These are phyloP conservation scores for Agrochola lota DNA, from an alignment of 2,888 invertebrate species.

Conservation along the genomic window DNA sequence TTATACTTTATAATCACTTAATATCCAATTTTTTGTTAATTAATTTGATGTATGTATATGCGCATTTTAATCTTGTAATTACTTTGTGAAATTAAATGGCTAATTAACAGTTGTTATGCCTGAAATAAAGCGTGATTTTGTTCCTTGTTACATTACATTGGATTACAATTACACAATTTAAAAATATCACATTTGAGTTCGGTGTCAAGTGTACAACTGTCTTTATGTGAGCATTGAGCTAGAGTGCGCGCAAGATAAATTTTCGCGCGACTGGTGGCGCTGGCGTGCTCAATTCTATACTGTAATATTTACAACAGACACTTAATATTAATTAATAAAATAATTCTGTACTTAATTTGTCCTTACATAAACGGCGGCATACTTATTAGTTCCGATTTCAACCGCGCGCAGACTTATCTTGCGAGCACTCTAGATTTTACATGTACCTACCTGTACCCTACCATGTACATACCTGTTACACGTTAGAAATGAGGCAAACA, in stretches of 20 bases:
- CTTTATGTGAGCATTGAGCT: not conserved
- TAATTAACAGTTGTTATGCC: conserved; percentile 20
- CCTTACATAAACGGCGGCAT: no score
- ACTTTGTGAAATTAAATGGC: conserved; percentile 30
- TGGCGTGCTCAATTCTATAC: no score
- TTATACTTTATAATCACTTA: conserved; percentile 54
- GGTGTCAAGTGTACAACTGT: not conserved
- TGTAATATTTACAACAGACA: no score
- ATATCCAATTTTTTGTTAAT: conserved; percentile 17
- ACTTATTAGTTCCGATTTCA: no score
- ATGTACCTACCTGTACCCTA: no score
- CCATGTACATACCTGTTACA: not conserved
- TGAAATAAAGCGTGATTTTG: conserved; percentile 18
- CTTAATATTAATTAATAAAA: no score
- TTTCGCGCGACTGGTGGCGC: no score
- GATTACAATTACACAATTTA: not conserved
- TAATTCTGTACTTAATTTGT: no score
- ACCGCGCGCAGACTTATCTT: no score
- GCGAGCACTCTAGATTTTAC: not conserved
- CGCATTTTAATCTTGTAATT: conserved; percentile 25
- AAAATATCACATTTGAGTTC: not conserved
- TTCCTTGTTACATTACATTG: conserved; percentile 28
- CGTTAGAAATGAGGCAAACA: not conserved
- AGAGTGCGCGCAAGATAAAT: not conserved
- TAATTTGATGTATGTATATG: conserved; percentile 5